Percentiles rank a stretch among this genome's conserved stretches.
phyloP scores from a whole-genome alignment of 1,140 invertebrate species.

The Lineus longissimus region DNA sequence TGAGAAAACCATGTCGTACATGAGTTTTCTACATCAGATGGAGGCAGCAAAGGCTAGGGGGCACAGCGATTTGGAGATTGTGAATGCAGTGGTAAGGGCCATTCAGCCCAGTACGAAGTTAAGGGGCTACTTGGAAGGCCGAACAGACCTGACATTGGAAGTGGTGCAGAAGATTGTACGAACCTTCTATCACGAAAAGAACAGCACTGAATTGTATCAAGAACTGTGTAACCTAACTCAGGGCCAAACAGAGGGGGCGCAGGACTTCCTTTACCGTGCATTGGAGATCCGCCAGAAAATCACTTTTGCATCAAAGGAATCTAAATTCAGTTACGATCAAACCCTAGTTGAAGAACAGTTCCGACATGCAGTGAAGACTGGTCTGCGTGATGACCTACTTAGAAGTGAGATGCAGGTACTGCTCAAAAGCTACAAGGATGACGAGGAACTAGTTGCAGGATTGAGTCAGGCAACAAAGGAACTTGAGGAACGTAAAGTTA shows the following conservation, averaged over 20 bases:
- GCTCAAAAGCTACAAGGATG: too few species aligned
- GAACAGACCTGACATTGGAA: conserved; percentile 2
- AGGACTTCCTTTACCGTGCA: not conserved
- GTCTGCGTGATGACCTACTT: too few species aligned
- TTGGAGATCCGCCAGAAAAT: conserved; percentile 12
- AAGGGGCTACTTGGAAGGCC: conserved; percentile 15
- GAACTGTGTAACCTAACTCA: conserved; percentile 14
- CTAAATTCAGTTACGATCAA: not conserved
- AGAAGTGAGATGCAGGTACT: too few species aligned
- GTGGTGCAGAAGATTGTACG: conserved; percentile 11
- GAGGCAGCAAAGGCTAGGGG: conserved; percentile 10
- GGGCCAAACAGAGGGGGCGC: not conserved
- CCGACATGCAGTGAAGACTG: too few species aligned
- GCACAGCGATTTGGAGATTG: conserved; percentile 10
- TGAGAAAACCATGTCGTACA: conserved; percentile 2
- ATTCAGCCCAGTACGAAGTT: not conserved
- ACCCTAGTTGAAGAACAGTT: not conserved
- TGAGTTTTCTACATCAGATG: conserved; percentile 11
- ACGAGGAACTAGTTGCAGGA: too few species aligned
- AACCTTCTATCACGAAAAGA: conserved; percentile 17
- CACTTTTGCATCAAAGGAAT: conserved; percentile 13
- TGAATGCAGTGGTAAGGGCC: conserved; percentile 3
- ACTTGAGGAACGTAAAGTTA: too few species aligned
- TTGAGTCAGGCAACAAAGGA: too few species aligned
- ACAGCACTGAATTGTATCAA: conserved; percentile 8